phyloP scores from a whole-genome alignment of 2,113 vertebrate genomes.

The Seriola rivoliana region DNA sequence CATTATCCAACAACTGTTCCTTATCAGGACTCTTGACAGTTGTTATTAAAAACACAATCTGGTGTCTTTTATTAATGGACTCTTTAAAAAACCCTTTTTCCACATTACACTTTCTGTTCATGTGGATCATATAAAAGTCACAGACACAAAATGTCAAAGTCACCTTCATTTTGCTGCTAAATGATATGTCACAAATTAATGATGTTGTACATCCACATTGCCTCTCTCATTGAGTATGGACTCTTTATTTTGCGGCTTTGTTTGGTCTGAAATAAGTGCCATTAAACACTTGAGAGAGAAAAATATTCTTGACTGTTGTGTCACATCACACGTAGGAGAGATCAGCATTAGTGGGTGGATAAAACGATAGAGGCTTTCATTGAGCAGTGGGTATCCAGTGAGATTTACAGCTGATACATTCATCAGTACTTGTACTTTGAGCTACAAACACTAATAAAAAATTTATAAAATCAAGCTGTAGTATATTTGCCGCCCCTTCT shows the following conservation, averaged over 20 bases:
- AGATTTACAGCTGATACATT: background rate
- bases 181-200: constrained; percentile 10
- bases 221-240: too few relatives aligned
- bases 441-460: too few relatives aligned
- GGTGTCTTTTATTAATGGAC: background rate
- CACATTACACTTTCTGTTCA: background rate
- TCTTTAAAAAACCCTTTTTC: background rate
- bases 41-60: constrained; percentile 15
- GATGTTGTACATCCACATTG: background rate
- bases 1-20: constrained; percentile 73
- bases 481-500: too few relatives aligned
- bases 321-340: background rate
- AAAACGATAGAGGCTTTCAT: background rate
- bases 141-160: too few relatives aligned
- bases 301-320: background rate
- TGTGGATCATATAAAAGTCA: background rate
- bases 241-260: background rate
- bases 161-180: background rate
- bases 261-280: background rate
- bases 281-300: background rate
- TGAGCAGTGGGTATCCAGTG: background rate
- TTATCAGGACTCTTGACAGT: constrained; percentile 27
- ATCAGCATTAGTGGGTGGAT: background rate
- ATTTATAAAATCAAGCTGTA: too few relatives aligned
- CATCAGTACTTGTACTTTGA: background rate